Evolutionary conservation across 2,888 invertebrate species (phyloP).

Genomic region (Drosophila kanekoi): DNA sequence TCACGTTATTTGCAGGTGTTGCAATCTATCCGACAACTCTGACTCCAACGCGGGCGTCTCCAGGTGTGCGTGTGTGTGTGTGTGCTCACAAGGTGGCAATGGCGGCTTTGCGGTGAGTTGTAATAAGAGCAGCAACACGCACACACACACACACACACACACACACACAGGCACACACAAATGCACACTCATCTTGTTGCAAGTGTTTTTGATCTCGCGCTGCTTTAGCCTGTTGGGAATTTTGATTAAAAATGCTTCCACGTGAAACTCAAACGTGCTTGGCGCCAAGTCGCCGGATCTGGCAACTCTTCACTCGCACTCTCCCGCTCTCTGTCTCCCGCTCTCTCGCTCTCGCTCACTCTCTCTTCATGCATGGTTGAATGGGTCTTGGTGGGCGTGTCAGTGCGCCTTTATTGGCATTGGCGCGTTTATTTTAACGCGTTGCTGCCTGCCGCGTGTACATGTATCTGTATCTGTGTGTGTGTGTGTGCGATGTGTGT

Average conservation of each 20-base stretch:
- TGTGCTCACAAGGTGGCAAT: slow-evolving; percentile 36
- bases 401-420: slow-evolving; percentile 70
- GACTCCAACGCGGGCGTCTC: slow-evolving; percentile 30
- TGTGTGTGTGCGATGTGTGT: slow-evolving; percentile 16
- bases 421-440: slow-evolving; percentile 73
- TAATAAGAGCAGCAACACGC: slow-evolving; percentile 51
- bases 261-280: slow-evolving; percentile 81
- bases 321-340: not conserved
- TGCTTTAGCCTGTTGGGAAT: slow-evolving; percentile 84
- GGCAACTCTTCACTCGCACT: slow-evolving; percentile 12
- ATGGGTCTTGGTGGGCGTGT: slow-evolving; percentile 48
- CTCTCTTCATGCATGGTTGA: slow-evolving; percentile 38
- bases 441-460: slow-evolving; percentile 23
- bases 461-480: slow-evolving; percentile 21
- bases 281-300: slow-evolving; percentile 49
- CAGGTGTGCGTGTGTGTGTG: slow-evolving; percentile 25
- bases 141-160: slow-evolving; percentile 28
- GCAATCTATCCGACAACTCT: slow-evolving; percentile 75
- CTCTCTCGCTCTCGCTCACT: not conserved
- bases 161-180: slow-evolving; percentile 24
- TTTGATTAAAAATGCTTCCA: slow-evolving; percentile 85
- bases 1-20: slow-evolving; percentile 82
- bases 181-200: slow-evolving; percentile 54
- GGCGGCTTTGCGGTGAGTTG: slow-evolving; percentile 68
- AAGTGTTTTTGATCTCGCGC: slow-evolving; percentile 73